phyloP scores from a whole-genome alignment of 2,113 vertebrate species.

The Callaeas wilsoni region DNA sequence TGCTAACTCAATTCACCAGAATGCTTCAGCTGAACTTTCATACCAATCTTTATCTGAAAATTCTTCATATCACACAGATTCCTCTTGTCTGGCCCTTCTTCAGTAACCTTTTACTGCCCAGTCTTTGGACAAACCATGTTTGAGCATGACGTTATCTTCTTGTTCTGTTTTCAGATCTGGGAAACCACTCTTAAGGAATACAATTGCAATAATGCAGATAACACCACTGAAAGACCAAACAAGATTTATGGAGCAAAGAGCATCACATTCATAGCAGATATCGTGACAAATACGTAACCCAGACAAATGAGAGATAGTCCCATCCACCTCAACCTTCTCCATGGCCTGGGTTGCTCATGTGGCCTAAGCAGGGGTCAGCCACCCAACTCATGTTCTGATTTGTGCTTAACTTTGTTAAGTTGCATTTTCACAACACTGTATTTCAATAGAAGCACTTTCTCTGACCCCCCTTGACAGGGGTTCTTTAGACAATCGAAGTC shows the following conservation, averaged over 20 bases:
- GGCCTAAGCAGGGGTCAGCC: neutral
- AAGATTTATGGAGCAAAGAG: neutral
- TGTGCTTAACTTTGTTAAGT: neutral
- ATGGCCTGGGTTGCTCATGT: neutral
- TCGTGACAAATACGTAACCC: neutral
- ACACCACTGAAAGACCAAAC: neutral
- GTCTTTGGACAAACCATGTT: neutral
- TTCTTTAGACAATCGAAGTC: neutral
- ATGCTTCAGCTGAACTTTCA: neutral
- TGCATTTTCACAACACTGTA: neutral
- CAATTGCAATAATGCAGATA: neutral
- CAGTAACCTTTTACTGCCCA: neutral
- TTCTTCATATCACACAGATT: neutral
- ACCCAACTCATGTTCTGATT: neutral
- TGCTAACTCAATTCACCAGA: neutral
- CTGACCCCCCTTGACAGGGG: neutral
- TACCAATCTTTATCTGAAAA: neutral
- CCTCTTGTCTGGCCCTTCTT: neutral
- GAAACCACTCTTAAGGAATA: neutral
- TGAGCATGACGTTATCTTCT: neutral
- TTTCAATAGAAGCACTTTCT: neutral
- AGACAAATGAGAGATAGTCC: neutral
- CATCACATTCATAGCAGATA: neutral
- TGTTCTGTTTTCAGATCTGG: neutral
- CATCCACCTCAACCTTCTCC: neutral